Conservation (phyloP, 1,140 invertebrate genomes). For the Aricia agestis region DNA sequence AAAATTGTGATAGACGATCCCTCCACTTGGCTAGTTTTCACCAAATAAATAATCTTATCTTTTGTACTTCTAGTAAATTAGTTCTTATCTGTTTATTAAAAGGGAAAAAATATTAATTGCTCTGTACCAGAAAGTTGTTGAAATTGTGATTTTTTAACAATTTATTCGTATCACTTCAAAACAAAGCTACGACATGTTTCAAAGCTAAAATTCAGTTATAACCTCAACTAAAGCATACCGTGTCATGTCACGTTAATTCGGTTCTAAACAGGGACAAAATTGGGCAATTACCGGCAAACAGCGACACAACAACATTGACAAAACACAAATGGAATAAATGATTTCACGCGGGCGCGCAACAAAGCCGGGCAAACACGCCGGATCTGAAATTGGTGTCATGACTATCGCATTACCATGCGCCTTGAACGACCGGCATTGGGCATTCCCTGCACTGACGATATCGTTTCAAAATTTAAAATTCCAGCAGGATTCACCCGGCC, state of each 20-base stretch:
- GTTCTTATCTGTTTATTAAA: background rate
- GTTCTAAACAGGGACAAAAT: background rate
- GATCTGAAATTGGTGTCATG: slow-evolving; percentile 40
- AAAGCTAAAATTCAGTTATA: too few relatives aligned
- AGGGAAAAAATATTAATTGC: background rate
- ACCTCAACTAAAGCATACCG: background rate
- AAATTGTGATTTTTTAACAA: too few relatives aligned
- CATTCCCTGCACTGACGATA: slow-evolving; percentile 32
- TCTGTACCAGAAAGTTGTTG: too few relatives aligned
- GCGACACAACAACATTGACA: slow-evolving; percentile 4
- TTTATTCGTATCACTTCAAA: too few relatives aligned
- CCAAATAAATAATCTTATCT: background rate
- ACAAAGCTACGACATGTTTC: too few relatives aligned
- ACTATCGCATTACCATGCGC: slow-evolving; percentile 33
- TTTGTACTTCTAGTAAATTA: background rate
- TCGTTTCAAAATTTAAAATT: background rate
- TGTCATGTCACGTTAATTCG: background rate
- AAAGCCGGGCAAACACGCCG: slow-evolving; percentile 29
- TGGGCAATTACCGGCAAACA: background rate
- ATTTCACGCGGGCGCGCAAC: slow-evolving; percentile 14
- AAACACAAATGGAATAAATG: slow-evolving; percentile 18
- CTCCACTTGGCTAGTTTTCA: background rate
- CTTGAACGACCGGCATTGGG: slow-evolving; percentile 32
- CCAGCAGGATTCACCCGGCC: slow-evolving; percentile 17
- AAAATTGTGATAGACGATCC: background rate